These are phyloP conservation scores for Chrysogorgia sp. DNA, from an alignment of 92 coral and sea anemone genomes.

Conservation along the genomic window DNA sequence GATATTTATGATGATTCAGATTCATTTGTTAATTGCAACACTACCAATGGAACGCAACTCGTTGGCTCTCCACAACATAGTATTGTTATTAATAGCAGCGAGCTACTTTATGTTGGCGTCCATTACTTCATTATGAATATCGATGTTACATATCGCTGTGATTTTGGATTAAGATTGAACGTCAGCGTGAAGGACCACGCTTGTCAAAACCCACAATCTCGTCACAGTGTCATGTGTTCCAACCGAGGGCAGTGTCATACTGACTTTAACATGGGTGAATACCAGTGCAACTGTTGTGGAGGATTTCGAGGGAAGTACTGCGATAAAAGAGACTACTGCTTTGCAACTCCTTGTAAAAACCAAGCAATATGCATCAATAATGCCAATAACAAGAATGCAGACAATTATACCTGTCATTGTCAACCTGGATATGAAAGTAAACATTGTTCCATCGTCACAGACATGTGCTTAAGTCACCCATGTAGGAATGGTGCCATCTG, in stretches of 20 bases:
- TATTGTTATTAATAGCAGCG: conserved; percentile 61
- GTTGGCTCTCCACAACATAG: conserved; percentile 53
- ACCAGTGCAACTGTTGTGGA: conserved; percentile 88
- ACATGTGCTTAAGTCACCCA: conserved; percentile 85
- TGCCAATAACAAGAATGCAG: conserved; percentile 61
- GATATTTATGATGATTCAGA: conserved; percentile 59
- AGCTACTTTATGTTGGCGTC: conserved; percentile 67
- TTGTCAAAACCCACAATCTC: conserved; percentile 66
- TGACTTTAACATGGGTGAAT: conserved; percentile 72
- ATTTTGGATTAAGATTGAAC: conserved; percentile 93
- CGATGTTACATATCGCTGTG: conserved; percentile 88
- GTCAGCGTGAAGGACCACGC: conserved; percentile 88
- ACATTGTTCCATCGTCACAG: conserved; percentile 81
- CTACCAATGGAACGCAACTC: conserved; percentile 75
- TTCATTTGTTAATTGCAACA: conserved; percentile 79
- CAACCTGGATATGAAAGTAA: conserved; percentile 83
- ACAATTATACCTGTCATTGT: conserved; percentile 72
- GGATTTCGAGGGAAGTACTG: conserved; percentile 94
- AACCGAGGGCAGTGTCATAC: conserved; percentile 85
- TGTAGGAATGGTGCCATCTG: conserved; percentile 81
- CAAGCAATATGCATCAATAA: conserved; percentile 74
- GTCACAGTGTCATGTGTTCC: conserved; percentile 60
- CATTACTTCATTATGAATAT: conserved; percentile 88
- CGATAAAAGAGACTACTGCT: conserved; percentile 86
- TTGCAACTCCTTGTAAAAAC: conserved; percentile 88